Evolutionary conservation across 2,797 vertebrate species (phyloP).

Genomic region (Pangasius larnaudii): DNA sequence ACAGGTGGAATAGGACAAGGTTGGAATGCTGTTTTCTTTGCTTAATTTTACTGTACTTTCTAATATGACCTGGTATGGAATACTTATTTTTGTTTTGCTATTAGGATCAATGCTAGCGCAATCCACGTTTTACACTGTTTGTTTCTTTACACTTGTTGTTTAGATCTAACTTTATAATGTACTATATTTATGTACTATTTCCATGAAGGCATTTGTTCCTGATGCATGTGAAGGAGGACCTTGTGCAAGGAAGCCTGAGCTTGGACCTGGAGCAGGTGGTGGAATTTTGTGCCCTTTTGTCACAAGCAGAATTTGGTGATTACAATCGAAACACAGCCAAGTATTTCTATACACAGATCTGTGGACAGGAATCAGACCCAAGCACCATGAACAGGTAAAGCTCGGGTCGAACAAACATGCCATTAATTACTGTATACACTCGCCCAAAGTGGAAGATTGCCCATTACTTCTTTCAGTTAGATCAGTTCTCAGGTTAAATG

Average conservation of each 20-base stretch:
- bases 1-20: not conserved
- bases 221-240: conserved; percentile 83
- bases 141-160: not conserved
- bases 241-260: conserved; percentile 78
- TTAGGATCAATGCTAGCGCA: not conserved
- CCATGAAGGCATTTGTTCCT: conserved; percentile 4
- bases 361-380: not conserved
- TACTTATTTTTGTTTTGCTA: not conserved
- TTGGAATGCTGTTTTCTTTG: not conserved
- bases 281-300: conserved; percentile 81
- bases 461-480: not conserved
- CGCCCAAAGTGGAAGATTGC: not conserved
- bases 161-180: not conserved
- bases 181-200: not conserved
- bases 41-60: too few relatives aligned
- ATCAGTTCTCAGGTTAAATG: not conserved
- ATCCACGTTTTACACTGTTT: not conserved
- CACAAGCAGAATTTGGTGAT: conserved; percentile 85
- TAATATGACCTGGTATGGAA: too few relatives aligned
- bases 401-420: not conserved
- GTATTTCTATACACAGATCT: conserved; percentile 63
- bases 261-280: conserved; percentile 78
- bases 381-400: not conserved
- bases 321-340: conserved; percentile 85
- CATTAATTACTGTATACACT: not conserved